Evolutionary conservation across 2,797 vertebrate species (phyloP).

Genomic region (Lithobates sylvaticus): DNA sequence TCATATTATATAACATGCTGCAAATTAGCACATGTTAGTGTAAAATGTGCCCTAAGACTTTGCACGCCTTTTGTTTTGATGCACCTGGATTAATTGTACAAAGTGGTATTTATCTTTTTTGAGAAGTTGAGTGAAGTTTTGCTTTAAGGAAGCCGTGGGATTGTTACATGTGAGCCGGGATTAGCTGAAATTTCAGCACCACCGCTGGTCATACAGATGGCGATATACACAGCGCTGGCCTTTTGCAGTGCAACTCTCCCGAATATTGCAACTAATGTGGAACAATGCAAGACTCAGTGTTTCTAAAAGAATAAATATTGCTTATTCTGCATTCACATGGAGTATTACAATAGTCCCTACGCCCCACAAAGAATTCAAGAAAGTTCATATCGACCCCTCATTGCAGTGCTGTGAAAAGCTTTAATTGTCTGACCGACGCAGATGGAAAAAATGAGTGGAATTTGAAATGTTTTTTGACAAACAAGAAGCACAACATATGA

Average conservation of each 20-base stretch:
- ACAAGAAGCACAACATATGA: slow-evolving; percentile 29
- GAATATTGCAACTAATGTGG: slow-evolving; percentile 8
- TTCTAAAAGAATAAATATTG: slow-evolving; percentile 14
- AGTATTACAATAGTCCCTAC: not conserved
- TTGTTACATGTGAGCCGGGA: not conserved
- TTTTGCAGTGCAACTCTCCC: not conserved
- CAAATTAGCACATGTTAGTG: too few species aligned
- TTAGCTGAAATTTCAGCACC: slow-evolving; percentile 27
- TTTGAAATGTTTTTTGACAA: slow-evolving; percentile 53
- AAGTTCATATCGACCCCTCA: slow-evolving; percentile 21
- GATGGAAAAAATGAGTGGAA: slow-evolving; percentile 53
- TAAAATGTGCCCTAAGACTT: too few species aligned
- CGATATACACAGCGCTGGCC: slow-evolving; percentile 24
- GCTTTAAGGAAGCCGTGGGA: not conserved
- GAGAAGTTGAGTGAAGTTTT: not conserved
- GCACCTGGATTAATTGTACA: too few species aligned
- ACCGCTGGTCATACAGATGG: not conserved
- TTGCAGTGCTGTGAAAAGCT: slow-evolving; percentile 33
- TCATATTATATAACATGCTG: too few species aligned
- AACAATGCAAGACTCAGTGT: slow-evolving; percentile 45
- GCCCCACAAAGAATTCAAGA: slow-evolving; percentile 50
- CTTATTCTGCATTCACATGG: slow-evolving; percentile 34
- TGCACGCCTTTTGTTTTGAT: too few species aligned
- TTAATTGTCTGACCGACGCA: slow-evolving; percentile 38
- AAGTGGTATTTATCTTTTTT: too few species aligned